Base-by-base conservation (phyloP, 2,888 invertebrate genomes). In the Selenia dentaria region DNA sequence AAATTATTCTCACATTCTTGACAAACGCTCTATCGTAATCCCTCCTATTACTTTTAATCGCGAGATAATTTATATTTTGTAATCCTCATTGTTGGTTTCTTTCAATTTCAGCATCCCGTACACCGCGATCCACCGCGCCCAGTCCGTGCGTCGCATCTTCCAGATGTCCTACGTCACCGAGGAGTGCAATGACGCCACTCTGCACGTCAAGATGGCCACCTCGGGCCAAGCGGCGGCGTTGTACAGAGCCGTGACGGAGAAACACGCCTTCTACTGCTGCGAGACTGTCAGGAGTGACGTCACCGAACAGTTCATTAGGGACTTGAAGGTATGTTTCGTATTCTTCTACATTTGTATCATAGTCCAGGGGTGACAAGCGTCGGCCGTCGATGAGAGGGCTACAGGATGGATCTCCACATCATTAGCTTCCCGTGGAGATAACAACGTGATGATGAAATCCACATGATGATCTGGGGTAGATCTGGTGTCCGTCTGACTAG, bases 181-280 rank as follows among this genome's bases (percentile, higher is more conserved):
- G 39, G 94, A 95, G 55, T 94, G 94, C 36, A 92, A 93, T 59
- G 94, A 94, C 62, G 93, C 94, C 2, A 92, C 93, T 24, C 83
- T 96, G 50, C 94, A 95, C 76, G 94, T 96, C 55, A 96, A 96
- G 81, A 92, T 97, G 83, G 94, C 95, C 62, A 95, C 96, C 29
- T 94, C 94, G 44, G 94, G 95, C 29, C 94, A 95, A 32, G 97
- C 97, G 0, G 95, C 95, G 31, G 96, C 96, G 24, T 83, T 96
- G 14, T 96, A 96, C 80, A 92, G 97, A 34, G 96, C 96, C 13
- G 95, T 97, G 56, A 97, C 97, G 0, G 97, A 97, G 83, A 96
- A 96, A 62, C 97, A 97, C 79, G 97, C 97, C 29, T 97, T 97
- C 91, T 97, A 96, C 84, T 96, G 96, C 79, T 97, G 97, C 85